Conservation (phyloP, 2,888 invertebrate species). For the Macrosiphum euphorbiae region DNA sequence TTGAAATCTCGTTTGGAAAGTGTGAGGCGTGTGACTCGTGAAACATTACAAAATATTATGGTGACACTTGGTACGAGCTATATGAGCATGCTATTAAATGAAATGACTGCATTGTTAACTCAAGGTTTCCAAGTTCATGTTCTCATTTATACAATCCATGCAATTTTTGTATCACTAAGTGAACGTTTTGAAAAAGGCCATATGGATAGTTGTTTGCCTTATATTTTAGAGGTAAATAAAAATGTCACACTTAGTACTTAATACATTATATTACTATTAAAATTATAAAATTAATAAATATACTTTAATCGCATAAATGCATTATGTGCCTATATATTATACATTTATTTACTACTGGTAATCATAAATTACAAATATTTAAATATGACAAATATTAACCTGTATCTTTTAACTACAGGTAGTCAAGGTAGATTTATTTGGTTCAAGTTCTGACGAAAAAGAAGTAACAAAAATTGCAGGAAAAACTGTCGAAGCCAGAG, state of each 20-base stretch:
- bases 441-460: conserved; percentile 89
- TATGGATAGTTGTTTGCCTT: conserved; percentile 83
- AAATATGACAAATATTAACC: conserved; percentile 13
- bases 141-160: conserved; percentile 88
- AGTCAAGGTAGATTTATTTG: conserved; percentile 90
- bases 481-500: conserved; percentile 86
- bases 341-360: not conserved
- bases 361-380: not conserved
- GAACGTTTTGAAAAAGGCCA: conserved; percentile 80
- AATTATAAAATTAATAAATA: not conserved
- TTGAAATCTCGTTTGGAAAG: conserved; percentile 90
- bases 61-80: conserved; percentile 85
- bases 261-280: not conserved
- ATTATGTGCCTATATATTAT: not conserved
- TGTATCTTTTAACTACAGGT: conserved; percentile 72
- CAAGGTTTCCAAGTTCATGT: conserved; percentile 96
- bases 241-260: conserved; percentile 66
- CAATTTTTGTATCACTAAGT: conserved; percentile 82
- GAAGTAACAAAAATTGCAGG: conserved; percentile 86
- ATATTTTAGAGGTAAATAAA: conserved; percentile 78
- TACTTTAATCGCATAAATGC: not conserved
- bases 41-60: conserved; percentile 94
- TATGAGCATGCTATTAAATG: conserved; percentile 82
- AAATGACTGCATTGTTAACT: conserved; percentile 84
- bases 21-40: conserved; percentile 86